Evolutionary conservation across 2,113 vertebrate species (phyloP).

Genomic region (Cercopithecus mona): DNA sequence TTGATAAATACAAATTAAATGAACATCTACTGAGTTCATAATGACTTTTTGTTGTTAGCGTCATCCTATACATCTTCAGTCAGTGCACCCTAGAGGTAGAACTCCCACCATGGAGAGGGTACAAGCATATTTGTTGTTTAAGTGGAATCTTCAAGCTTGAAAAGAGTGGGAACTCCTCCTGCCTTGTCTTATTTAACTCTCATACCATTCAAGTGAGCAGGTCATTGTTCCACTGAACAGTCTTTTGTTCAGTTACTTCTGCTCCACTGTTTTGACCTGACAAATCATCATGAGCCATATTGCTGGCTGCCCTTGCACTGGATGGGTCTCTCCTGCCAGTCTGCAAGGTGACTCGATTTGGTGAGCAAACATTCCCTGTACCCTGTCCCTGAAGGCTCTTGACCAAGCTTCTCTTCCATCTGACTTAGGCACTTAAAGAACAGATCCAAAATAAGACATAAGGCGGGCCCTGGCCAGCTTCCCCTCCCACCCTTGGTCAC

Average conservation of each 20-base stretch:
- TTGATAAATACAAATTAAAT: not conserved
- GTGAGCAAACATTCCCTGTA: not conserved
- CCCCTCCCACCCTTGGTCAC: not conserved
- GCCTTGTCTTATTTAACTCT: not conserved
- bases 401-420: not conserved
- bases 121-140: not conserved
- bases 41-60: not conserved
- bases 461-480: not conserved
- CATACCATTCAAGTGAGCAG: not conserved
- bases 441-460: not conserved
- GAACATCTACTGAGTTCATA: not conserved
- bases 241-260: not conserved
- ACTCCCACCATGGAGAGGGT: accelerated
- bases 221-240: not conserved
- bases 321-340: not conserved
- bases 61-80: not conserved
- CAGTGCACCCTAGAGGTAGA: not conserved
- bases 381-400: not conserved
- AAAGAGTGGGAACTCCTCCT: not conserved
- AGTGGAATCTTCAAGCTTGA: not conserved
- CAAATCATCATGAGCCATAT: not conserved
- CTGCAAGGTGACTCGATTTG: not conserved
- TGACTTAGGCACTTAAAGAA: not conserved
- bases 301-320: not conserved
- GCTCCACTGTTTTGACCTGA: not conserved